phyloP scores from a whole-genome alignment of 2,113 vertebrate species.

The Baryphthengus martii region DNA sequence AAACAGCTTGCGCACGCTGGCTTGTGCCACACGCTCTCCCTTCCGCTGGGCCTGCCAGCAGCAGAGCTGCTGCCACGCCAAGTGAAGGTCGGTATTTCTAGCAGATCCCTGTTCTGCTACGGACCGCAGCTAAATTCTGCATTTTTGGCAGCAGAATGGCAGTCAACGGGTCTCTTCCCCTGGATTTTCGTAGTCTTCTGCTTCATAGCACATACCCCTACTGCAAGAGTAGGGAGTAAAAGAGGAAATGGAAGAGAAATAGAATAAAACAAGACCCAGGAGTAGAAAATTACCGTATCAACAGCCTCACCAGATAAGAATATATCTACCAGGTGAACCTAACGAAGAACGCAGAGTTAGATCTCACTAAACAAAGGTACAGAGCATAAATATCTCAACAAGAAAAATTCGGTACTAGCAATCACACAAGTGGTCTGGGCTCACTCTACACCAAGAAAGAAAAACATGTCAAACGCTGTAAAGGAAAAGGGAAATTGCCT shows the following conservation, averaged over 20 bases:
- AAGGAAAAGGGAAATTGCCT: conserved; percentile 18
- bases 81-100: background rate
- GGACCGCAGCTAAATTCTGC: background rate
- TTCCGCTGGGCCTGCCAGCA: background rate
- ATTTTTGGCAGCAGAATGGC: background rate
- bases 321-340: background rate
- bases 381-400: background rate
- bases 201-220: background rate
- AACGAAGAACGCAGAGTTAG: background rate
- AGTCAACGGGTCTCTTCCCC: background rate
- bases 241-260: background rate
- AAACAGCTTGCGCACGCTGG: background rate
- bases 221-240: background rate
- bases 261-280: background rate
- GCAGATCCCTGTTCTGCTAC: background rate
- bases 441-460: background rate
- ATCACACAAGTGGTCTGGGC: background rate
- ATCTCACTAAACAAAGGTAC: background rate
- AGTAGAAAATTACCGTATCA: background rate
- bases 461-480: background rate
- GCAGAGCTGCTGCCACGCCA: background rate
- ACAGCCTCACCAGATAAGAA: background rate
- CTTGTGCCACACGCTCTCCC: background rate
- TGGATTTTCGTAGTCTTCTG: background rate
- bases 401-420: background rate